These are phyloP conservation scores for Pteropus alecto DNA, from an alignment of 2,113 vertebrate genomes.

Conservation along the genomic window DNA sequence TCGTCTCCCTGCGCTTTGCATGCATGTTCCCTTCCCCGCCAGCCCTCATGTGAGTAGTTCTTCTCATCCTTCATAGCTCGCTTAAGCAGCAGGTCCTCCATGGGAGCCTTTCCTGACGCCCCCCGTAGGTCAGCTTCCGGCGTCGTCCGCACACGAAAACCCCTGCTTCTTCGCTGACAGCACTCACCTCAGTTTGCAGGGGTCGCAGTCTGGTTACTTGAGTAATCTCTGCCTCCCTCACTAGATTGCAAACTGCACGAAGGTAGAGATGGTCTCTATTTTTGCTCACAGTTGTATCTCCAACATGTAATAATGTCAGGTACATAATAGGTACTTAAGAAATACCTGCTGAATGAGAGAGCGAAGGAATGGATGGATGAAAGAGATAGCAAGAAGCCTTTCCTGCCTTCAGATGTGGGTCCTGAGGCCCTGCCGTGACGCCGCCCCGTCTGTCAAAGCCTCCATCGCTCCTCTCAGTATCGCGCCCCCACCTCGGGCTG, in stretches of 20 bases:
- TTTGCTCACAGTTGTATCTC: neutral
- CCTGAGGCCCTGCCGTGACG: neutral
- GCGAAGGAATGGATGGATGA: accelerated
- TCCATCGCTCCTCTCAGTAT: neutral
- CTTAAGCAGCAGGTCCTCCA: accelerated
- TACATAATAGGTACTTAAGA: neutral
- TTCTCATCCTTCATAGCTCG: neutral
- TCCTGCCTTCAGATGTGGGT: neutral
- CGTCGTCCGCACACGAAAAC: accelerated
- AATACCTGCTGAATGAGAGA: neutral
- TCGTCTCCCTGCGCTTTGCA: accelerated
- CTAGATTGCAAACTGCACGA: neutral
- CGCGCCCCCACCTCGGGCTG: conserved; percentile 13
- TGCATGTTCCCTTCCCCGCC: accelerated
- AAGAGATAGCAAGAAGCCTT: neutral
- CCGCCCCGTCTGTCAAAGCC: neutral
- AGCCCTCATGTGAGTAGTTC: accelerated
- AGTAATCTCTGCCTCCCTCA: neutral
- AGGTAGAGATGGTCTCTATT: neutral
- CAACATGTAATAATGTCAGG: neutral
- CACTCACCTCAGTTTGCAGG: accelerated
- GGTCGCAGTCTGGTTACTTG: neutral
- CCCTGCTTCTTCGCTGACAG: accelerated
- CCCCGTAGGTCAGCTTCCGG: accelerated
- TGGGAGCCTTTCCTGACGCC: neutral